phyloP scores from a whole-genome alignment of 1,140 invertebrate genomes.

The Pectinophora gossypiella region DNA sequence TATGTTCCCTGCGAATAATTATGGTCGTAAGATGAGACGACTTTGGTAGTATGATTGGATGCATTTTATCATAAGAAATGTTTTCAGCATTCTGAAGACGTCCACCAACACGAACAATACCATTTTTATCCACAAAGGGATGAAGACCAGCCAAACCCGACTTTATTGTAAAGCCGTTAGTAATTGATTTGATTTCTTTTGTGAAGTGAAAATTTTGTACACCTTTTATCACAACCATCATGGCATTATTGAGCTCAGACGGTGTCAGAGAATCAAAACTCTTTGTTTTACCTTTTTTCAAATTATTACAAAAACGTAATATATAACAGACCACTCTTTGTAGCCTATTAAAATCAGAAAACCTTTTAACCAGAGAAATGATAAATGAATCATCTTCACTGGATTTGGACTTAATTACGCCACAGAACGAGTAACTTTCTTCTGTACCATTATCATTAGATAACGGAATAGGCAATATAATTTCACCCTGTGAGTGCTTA shows the following conservation, averaged over 20 bases:
- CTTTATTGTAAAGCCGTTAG: too few species aligned
- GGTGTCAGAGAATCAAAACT: too few species aligned
- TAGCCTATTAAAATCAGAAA: neutral
- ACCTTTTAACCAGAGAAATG: too few species aligned
- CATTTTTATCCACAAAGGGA: neutral
- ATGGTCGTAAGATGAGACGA: neutral
- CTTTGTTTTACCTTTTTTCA: too few species aligned
- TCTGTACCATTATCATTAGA: neutral
- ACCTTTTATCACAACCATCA: too few species aligned
- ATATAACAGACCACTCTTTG: neutral
- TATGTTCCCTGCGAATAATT: conserved; percentile 1
- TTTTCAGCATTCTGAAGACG: neutral
- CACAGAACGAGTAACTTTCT: neutral
- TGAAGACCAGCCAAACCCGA: neutral
- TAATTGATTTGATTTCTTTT: too few species aligned
- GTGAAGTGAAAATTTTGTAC: too few species aligned
- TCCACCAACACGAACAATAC: neutral
- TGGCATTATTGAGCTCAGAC: too few species aligned
- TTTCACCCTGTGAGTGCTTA: neutral
- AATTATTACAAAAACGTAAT: too few species aligned
- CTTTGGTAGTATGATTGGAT: conserved; percentile 5
- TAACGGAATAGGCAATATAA: neutral
- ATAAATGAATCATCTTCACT: neutral
- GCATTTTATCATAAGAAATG: neutral
- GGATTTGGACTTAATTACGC: neutral